A percentile compares a stretch with the other conserved stretches of the same genome.
Evolutionary conservation across 2,797 vertebrate genomes (phyloP).

Genomic region (Phrynocephalus guinanensis): DNA sequence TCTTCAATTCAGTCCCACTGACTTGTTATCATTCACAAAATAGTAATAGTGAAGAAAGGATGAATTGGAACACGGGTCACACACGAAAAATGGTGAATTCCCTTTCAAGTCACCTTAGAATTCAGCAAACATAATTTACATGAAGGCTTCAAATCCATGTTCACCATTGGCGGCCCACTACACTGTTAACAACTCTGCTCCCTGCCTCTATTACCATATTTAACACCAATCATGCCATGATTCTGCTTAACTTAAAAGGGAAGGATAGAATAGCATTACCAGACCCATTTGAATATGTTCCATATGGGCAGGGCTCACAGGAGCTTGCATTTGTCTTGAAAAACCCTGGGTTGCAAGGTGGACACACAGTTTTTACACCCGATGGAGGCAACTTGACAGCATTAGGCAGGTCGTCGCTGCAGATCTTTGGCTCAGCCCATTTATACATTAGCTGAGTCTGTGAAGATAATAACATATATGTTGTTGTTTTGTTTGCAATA

Average conservation of each 20-base stretch:
- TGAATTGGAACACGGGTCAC: neutral
- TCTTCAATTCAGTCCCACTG: neutral
- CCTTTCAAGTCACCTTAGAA: neutral
- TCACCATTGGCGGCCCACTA: neutral
- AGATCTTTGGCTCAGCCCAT: slow-evolving; percentile 95
- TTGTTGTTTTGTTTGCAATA: neutral
- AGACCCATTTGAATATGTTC: slow-evolving; percentile 90
- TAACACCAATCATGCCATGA: neutral
- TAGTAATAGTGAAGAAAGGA: neutral
- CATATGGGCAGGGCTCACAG: slow-evolving; percentile 87
- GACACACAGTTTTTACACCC: slow-evolving; percentile 84
- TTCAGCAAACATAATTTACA: neutral
- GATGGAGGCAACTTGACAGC: slow-evolving; percentile 86
- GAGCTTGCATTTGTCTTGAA: slow-evolving; percentile 82
- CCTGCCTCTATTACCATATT: neutral
- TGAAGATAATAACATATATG: neutral
- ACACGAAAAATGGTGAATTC: neutral
- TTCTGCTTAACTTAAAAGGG: neutral
- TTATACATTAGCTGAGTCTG: slow-evolving; percentile 97
- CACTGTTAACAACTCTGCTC: neutral
- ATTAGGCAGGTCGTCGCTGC: slow-evolving; percentile 80
- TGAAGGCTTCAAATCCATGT: neutral
- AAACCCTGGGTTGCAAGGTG: slow-evolving; percentile 95
- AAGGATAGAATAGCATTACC: slow-evolving; percentile 75
- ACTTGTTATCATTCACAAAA: neutral